These are phyloP conservation scores for Drosophila nasuta DNA, from an alignment of 1,140 invertebrate genomes.

Conservation along the genomic window DNA sequence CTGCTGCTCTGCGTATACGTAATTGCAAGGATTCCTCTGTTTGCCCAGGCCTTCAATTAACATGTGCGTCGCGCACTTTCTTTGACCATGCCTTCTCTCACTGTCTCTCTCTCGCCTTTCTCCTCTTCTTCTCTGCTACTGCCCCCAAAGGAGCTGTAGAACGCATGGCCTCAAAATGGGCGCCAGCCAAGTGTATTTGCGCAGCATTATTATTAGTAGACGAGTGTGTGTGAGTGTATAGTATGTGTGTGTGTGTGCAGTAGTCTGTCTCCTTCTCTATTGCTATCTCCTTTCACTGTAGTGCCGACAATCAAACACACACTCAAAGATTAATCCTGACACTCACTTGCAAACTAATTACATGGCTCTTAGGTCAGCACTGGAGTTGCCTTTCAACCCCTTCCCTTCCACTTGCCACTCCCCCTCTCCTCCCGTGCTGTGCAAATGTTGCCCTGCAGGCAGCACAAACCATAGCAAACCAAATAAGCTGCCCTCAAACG, in stretches of 20 bases:
- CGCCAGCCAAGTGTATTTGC: constrained; percentile 54
- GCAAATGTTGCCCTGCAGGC: constrained; percentile 34
- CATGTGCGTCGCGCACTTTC: constrained; percentile 73
- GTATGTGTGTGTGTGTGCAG: constrained; percentile 4
- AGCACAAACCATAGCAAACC: constrained; percentile 31
- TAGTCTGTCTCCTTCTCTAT: background rate
- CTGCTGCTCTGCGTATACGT: constrained; percentile 25
- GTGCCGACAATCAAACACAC: constrained; percentile 81
- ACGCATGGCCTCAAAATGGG: constrained; percentile 30
- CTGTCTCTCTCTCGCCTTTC: background rate
- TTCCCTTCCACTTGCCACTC: background rate
- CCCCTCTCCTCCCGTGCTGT: background rate
- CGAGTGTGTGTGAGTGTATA: constrained; percentile 16
- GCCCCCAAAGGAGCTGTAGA: constrained; percentile 24
- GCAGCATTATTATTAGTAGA: constrained; percentile 61
- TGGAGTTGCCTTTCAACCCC: background rate
- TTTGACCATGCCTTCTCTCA: constrained; percentile 48
- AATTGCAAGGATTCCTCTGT: constrained; percentile 52
- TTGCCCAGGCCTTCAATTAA: constrained; percentile 75
- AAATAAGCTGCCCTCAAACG: constrained; percentile 49
- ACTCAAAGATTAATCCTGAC: constrained; percentile 83
- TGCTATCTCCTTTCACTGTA: constrained; percentile 38
- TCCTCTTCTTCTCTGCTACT: no score
- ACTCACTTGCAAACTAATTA: constrained; percentile 84
- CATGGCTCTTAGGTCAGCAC: constrained; percentile 78